Evolutionary conservation across 2,888 invertebrate species (phyloP), one percentile per base, ranked within the genome.

Genomic region (Merodon equestris): DNA sequence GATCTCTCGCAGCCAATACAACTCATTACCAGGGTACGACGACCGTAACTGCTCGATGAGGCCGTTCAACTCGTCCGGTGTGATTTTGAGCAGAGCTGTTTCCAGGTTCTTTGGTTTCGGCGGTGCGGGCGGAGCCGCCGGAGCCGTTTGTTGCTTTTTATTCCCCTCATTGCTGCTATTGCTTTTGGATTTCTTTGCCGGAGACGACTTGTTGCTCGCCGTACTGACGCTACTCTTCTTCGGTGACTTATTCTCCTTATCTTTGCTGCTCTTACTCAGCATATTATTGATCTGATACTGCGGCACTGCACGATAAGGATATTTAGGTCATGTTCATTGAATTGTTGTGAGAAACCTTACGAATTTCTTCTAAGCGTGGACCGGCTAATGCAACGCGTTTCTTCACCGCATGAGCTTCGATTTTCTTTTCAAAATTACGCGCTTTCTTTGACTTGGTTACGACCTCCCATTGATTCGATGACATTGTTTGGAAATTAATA

Each of bases 311-410:
- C n/a, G 3, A 40, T n/a, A 5, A 3, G 9, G 2, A 7, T 10
- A 40, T 7, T 40, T 40, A 12, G 47, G 18, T 40, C 45, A 54
- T 18, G 27, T 27, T 27, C 7, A 7, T 56, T 13, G 45, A 45
- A 27, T 5, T 1, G 9, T 19, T n/a, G 12, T 1, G 1, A 1
- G 47, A 75, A 82, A 83, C 91, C 94, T 91, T 90, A 95, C 95
- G 89, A 85, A 94, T 91, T 88, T 95, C 94, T 86, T 94, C 94
- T 81, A 93, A 90, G 90, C 94, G 94, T 19, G 93, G 92, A 54
- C 91, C 92, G 88, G 91, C 92, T 86, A 92, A 92, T 19, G 84
- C 88, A 42, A 86, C 82, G n/a, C 87, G 84, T 81, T 87, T 87
- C 81, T 86, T 92, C 53, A 93, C 92, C 61, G 89, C 89, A 81